Percentiles rank a stretch among this genome's conserved stretches.
Evolutionary conservation across 2,113 vertebrate species (phyloP).

Genomic region (Geococcyx californianus): DNA sequence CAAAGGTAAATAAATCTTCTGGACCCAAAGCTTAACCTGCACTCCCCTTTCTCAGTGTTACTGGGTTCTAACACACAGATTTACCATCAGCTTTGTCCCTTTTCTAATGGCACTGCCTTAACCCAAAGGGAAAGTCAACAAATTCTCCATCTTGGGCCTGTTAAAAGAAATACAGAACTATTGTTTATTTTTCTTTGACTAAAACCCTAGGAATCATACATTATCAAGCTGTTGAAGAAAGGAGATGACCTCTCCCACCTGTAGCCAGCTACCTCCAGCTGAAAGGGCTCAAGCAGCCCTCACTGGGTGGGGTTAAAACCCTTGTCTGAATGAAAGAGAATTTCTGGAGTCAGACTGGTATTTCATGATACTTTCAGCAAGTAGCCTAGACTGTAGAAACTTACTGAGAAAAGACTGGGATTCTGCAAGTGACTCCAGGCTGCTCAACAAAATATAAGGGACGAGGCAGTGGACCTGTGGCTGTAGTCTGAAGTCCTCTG

Average conservation of each 20-base stretch:
- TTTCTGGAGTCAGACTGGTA: not conserved
- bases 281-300: not conserved
- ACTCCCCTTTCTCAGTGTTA: not conserved
- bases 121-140: not conserved
- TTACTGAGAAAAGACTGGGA: not conserved
- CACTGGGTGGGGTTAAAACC: not conserved
- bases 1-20: conserved; percentile 84
- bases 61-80: not conserved
- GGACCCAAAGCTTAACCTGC: not conserved
- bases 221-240: not conserved
- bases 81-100: not conserved
- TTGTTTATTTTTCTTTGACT: not conserved
- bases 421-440: not conserved
- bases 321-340: not conserved
- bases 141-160: not conserved
- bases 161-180: not conserved
- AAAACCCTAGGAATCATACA: not conserved
- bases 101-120: not conserved
- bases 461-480: not conserved
- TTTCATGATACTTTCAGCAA: not conserved
- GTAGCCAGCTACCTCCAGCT: not conserved
- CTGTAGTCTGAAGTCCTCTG: not conserved
- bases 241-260: not conserved
- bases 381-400: not conserved
- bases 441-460: not conserved